Evolutionary conservation across 2,113 vertebrate genomes (phyloP).

Genomic region (Sinosuthora webbiana): DNA sequence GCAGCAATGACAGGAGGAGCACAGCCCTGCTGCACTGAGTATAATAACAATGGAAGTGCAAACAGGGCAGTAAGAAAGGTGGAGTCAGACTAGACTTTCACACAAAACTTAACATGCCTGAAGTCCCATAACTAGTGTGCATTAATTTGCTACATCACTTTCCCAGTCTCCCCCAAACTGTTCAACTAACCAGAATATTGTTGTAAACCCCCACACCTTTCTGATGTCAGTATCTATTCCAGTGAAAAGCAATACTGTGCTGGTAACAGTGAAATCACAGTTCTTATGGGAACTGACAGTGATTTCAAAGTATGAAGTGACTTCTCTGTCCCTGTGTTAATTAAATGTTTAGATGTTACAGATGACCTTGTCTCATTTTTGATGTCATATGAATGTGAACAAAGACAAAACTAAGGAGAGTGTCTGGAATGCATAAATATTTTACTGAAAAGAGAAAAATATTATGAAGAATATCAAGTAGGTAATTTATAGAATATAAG

Average conservation of each 20-base stretch:
- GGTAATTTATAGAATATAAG: not conserved
- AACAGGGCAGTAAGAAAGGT: not conserved
- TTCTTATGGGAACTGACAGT: not conserved
- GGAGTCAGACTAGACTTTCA: not conserved
- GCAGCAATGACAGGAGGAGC: not conserved
- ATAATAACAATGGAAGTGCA: not conserved
- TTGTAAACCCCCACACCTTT: not conserved
- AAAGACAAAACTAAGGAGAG: not conserved
- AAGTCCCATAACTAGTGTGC: not conserved
- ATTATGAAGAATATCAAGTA: not conserved
- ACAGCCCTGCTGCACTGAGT: not conserved
- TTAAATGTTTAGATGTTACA: constrained; percentile 23
- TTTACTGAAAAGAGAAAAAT: not conserved
- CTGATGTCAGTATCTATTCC: not conserved
- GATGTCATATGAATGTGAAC: not conserved
- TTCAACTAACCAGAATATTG: not conserved
- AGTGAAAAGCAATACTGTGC: not conserved
- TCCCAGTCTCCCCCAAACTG: not conserved
- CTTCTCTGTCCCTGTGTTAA: constrained; percentile 22
- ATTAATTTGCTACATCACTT: not conserved
- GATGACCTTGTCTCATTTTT: constrained; percentile 7
- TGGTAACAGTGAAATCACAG: not conserved
- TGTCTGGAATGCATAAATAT: not conserved
- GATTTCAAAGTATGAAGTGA: constrained; percentile 21
- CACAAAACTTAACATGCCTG: not conserved